A percentile compares a stretch with the other conserved stretches of the same genome.
phyloP scores from a whole-genome alignment of 1,140 invertebrate genomes.

The Venustaconcha ellipsiformis region DNA sequence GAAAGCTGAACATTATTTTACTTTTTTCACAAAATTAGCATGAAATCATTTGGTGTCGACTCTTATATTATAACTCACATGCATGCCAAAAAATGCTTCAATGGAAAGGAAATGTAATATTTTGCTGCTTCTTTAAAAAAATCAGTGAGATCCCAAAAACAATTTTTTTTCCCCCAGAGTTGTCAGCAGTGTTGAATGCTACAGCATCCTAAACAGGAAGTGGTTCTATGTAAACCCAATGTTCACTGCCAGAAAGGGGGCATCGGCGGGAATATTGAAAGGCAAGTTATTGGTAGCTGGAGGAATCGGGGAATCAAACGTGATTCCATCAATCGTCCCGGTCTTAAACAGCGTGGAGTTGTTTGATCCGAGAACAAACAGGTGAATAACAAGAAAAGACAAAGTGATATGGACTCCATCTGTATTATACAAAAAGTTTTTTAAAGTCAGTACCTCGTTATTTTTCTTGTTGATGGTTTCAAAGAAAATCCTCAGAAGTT shows the following conservation, averaged over 20 bases:
- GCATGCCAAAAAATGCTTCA: too few species aligned
- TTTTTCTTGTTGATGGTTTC: not conserved
- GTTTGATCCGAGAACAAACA: conserved; percentile 17
- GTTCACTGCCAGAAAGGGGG: conserved; percentile 16
- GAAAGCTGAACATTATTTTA: too few species aligned
- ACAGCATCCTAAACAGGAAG: conserved; percentile 6
- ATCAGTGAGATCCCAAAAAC: not conserved
- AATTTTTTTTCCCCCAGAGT: conserved; percentile 20
- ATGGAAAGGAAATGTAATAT: not conserved
- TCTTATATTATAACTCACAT: too few species aligned
- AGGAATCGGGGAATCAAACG: conserved; percentile 17
- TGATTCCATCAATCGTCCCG: conserved; percentile 7
- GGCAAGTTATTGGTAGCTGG: conserved; percentile 30
- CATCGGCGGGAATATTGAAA: conserved; percentile 8
- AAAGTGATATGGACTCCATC: not conserved
- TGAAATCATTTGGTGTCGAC: too few species aligned
- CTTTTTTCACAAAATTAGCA: too few species aligned
- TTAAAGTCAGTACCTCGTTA: not conserved
- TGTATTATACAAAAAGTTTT: not conserved
- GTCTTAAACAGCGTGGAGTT: conserved; percentile 22
- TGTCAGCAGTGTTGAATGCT: conserved; percentile 21
- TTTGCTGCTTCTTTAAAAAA: not conserved
- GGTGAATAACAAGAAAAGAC: conserved; percentile 8
- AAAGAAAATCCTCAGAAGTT: not conserved
- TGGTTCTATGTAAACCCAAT: conserved; percentile 25